Evolutionary conservation across 2,888 invertebrate species (phyloP).

Genomic region (Phyllotreta striolata): DNA sequence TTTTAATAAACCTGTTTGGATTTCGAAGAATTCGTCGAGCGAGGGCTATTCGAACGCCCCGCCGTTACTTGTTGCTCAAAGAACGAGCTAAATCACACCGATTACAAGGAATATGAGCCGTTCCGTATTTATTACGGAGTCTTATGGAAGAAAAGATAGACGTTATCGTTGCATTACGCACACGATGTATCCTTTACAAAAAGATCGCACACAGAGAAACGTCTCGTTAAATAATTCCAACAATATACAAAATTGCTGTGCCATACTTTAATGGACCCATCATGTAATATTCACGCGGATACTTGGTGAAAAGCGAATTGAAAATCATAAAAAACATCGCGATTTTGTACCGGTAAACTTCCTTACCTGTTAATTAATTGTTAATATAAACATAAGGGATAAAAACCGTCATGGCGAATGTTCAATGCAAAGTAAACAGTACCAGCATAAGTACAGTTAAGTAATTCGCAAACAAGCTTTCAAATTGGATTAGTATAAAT

Average conservation of each 20-base stretch:
- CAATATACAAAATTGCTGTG: conserved; percentile 29
- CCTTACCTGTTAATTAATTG: too few relatives aligned
- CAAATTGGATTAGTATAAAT: too few relatives aligned
- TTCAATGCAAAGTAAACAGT: too few relatives aligned
- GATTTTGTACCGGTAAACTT: too few relatives aligned
- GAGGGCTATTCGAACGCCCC: conserved; percentile 39
- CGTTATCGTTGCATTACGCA: conserved; percentile 45
- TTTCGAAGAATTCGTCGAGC: conserved; percentile 29
- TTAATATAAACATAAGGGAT: too few relatives aligned
- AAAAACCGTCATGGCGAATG: too few relatives aligned
- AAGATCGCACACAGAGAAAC: conserved; percentile 20
- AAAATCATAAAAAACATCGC: too few relatives aligned
- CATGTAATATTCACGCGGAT: neutral
- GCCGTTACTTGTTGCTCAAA: conserved; percentile 48
- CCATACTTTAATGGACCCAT: neutral
- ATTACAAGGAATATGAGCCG: conserved; percentile 51
- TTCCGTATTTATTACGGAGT: conserved; percentile 48
- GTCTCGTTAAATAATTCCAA: conserved; percentile 34
- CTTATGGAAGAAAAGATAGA: conserved; percentile 46
- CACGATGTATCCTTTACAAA: conserved; percentile 32
- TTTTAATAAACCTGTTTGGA: conserved; percentile 17
- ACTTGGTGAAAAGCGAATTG: too few relatives aligned
- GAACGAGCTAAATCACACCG: conserved; percentile 52
- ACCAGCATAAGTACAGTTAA: too few relatives aligned
- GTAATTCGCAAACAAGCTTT: too few relatives aligned